Conservation (phyloP, 2,888 invertebrate species). For the Bibio marci region DNA sequence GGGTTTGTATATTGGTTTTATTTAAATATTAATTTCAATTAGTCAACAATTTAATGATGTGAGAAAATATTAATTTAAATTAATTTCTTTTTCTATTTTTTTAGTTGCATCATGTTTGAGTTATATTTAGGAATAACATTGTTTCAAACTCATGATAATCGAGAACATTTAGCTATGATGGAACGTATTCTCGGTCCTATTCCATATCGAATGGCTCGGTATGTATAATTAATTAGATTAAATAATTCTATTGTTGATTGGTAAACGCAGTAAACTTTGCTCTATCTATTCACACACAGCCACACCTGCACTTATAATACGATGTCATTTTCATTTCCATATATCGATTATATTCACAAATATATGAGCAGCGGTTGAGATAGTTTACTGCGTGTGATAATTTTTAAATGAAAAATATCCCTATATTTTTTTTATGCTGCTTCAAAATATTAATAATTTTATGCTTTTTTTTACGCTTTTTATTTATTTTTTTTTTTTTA, state of each 20-base stretch:
- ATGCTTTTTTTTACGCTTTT: too few relatives aligned
- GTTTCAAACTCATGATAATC: conserved; percentile 99
- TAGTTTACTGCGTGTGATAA: too few relatives aligned
- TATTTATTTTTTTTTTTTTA: too few relatives aligned
- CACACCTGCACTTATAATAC: too few relatives aligned
- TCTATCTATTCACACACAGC: too few relatives aligned
- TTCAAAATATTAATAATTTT: too few relatives aligned
- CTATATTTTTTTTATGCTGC: too few relatives aligned
- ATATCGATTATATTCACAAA: too few relatives aligned
- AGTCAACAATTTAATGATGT: not conserved
- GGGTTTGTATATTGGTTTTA: conserved; percentile 33
- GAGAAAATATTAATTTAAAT: not conserved
- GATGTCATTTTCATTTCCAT: not conserved
- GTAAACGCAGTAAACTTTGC: not conserved
- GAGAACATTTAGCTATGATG: conserved; percentile 99
- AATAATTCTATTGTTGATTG: conserved; percentile 16
- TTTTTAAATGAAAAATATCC: too few relatives aligned
- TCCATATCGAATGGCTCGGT: conserved; percentile 67
- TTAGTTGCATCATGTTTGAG: conserved; percentile 89
- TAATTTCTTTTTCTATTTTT: conserved; percentile 4
- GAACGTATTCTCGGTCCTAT: conserved; percentile 93
- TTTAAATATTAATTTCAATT: not conserved
- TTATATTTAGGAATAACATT: conserved; percentile 94
- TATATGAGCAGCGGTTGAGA: too few relatives aligned
- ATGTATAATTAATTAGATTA: conserved; percentile 24